Percentiles rank a stretch among this genome's conserved stretches.
Evolutionary conservation across 2,888 invertebrate genomes (phyloP).

Genomic region (Schizotus pectinicornis): DNA sequence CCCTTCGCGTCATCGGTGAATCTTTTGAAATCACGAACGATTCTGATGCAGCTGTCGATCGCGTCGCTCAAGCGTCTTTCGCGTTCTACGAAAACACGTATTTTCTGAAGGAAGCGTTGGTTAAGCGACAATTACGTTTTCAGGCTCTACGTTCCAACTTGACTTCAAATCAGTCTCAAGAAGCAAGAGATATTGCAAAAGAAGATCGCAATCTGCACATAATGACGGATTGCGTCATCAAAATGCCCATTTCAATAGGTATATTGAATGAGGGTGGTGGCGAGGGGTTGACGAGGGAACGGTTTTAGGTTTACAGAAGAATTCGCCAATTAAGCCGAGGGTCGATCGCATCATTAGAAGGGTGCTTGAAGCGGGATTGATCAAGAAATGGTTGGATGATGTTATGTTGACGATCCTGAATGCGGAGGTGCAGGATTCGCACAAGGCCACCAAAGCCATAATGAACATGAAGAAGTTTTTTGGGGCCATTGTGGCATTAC

Average conservation of each 20-base stretch:
- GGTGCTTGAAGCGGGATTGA: conserved; percentile 77
- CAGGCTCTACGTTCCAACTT: conserved; percentile 35
- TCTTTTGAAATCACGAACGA: conserved; percentile 70
- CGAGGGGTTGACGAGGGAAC: background rate
- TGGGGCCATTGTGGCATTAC: conserved; percentile 77
- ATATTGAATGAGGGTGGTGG: background rate
- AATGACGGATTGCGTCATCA: conserved; percentile 81
- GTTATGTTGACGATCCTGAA: conserved; percentile 68
- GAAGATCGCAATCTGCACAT: conserved; percentile 70
- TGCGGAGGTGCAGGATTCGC: conserved; percentile 57
- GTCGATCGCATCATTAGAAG: conserved; percentile 71
- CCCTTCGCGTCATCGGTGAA: conserved; percentile 69
- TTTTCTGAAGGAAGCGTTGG: conserved; percentile 70
- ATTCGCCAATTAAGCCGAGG: conserved; percentile 76
- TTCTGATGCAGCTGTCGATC: conserved; percentile 68
- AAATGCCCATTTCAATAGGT: conserved; percentile 77
- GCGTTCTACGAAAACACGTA: conserved; percentile 83
- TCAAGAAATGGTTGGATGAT: conserved; percentile 81
- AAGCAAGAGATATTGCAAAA: conserved; percentile 29
- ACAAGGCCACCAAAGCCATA: conserved; percentile 70
- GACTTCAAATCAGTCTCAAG: conserved; percentile 29
- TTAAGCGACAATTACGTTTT: conserved; percentile 62
- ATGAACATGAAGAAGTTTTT: conserved; percentile 81
- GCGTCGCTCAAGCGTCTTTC: conserved; percentile 72
- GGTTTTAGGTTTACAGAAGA: conserved; percentile 73